These are phyloP conservation scores for Acrobeloides nanus DNA, from an alignment of 2,888 invertebrate species.

Conservation along the genomic window DNA sequence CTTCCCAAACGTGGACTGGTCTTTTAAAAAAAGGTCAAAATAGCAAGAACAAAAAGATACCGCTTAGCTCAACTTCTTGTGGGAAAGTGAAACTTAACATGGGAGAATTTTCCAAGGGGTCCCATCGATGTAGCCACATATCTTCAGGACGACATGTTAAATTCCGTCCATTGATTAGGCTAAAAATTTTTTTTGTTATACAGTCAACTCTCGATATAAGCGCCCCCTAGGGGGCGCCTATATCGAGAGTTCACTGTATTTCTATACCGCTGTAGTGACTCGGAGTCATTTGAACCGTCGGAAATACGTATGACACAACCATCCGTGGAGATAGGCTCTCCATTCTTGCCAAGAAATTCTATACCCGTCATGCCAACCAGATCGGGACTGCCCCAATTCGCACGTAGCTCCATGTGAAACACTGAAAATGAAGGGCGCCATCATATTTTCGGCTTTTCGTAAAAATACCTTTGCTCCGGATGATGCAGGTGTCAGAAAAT, in stretches of 20 bases:
- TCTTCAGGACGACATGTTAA: slow-evolving; percentile 65
- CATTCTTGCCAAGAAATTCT: slow-evolving; percentile 56
- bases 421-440: slow-evolving; percentile 21
- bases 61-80: slow-evolving; percentile 15
- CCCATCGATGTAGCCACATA: slow-evolving; percentile 57
- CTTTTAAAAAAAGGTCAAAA: slow-evolving; percentile 37
- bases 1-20: too few species aligned
- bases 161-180: slow-evolving; percentile 66
- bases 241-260: too few species aligned
- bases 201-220: too few species aligned
- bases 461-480: too few species aligned
- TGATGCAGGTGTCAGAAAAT: too few species aligned
- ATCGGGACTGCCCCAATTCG: slow-evolving; percentile 58
- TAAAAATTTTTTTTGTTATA: slow-evolving; percentile 35
- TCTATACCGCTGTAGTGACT: slow-evolving; percentile 2
- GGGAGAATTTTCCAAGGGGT: slow-evolving; percentile 32
- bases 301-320: slow-evolving; percentile 21
- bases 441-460: not conserved
- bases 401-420: slow-evolving; percentile 55
- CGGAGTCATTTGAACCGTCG: slow-evolving; percentile 2
- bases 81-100: slow-evolving; percentile 33
- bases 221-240: too few species aligned
- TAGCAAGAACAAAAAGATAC: slow-evolving; percentile 1
- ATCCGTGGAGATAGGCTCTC: slow-evolving; percentile 49
- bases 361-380: slow-evolving; percentile 58